These are phyloP conservation scores for Adelognathus sp. DNA, from an alignment of 2,888 invertebrate genomes.

Conservation along the genomic window DNA sequence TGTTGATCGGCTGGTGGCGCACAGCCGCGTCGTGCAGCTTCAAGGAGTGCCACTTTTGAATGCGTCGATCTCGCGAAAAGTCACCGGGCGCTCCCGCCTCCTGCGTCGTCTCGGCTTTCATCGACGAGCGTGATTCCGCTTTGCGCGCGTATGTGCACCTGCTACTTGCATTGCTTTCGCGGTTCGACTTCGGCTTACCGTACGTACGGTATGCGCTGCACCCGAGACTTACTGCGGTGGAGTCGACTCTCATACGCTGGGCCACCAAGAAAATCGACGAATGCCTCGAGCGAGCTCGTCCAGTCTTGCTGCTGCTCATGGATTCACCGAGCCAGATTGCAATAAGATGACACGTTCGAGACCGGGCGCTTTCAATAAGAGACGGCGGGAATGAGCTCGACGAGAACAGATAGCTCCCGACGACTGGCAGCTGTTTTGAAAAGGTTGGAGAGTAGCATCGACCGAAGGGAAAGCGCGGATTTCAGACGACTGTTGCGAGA, in stretches of 20 bases:
- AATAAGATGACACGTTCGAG: conserved; percentile 44
- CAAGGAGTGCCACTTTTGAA: conserved; percentile 50
- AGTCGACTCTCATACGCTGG: conserved; percentile 19
- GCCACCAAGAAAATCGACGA: conserved; percentile 43
- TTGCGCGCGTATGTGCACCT: conserved; percentile 46
- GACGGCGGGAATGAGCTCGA: conserved; percentile 4
- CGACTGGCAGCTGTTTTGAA: conserved; percentile 24
- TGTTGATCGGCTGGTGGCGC: background rate
- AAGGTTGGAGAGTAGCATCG: background rate
- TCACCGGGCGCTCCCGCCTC: conserved; percentile 16
- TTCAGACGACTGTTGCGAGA: background rate
- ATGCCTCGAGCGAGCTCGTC: conserved; percentile 17
- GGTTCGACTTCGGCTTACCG: background rate
- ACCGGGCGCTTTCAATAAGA: background rate
- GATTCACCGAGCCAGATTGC: conserved; percentile 38
- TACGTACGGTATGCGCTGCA: conserved; percentile 25
- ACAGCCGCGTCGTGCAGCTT: background rate
- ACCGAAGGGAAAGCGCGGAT: background rate
- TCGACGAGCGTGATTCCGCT: conserved; percentile 57
- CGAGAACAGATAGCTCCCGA: conserved; percentile 11
- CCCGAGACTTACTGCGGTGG: background rate
- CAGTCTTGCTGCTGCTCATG: conserved; percentile 1
- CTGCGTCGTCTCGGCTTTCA: conserved; percentile 38
- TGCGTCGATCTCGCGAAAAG: conserved; percentile 45
- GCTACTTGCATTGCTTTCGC: conserved; percentile 28